phyloP scores from a whole-genome alignment of 2,797 vertebrate genomes.

The Morus bassanus region DNA sequence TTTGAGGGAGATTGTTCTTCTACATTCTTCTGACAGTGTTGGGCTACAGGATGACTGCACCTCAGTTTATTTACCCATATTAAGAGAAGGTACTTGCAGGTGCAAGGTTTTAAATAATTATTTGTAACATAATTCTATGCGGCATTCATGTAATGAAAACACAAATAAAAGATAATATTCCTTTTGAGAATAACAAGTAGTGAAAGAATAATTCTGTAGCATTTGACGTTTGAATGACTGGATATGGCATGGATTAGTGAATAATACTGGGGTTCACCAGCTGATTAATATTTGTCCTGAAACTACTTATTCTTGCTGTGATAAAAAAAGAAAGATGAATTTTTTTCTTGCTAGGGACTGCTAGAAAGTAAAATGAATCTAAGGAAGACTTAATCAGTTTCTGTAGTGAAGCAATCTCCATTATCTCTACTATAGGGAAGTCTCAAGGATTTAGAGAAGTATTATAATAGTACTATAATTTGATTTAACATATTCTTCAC shows the following conservation, averaged over 20 bases:
- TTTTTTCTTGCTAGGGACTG: background rate
- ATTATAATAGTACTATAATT: background rate
- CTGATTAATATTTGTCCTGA: background rate
- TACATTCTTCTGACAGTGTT: background rate
- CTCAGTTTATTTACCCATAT: background rate
- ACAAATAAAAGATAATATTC: background rate
- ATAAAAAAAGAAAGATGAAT: background rate
- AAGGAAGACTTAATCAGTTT: background rate
- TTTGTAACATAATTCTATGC: background rate
- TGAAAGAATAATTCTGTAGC: background rate
- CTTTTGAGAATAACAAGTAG: background rate
- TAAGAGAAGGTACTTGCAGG: background rate
- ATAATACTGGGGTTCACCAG: background rate
- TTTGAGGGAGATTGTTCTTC: background rate
- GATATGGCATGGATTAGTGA: background rate
- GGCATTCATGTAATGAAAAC: background rate
- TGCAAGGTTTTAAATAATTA: background rate
- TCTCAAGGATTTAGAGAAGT: background rate
- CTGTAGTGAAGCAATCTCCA: background rate
- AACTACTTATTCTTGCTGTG: background rate
- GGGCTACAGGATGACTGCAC: background rate
- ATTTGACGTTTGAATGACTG: background rate
- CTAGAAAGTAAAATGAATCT: background rate
- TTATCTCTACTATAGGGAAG: background rate
- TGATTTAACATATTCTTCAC: background rate